These are phyloP conservation scores for Clavelina lepadiformis DNA, from an alignment of 23 tunicate genomes.

Conservation along the genomic window DNA sequence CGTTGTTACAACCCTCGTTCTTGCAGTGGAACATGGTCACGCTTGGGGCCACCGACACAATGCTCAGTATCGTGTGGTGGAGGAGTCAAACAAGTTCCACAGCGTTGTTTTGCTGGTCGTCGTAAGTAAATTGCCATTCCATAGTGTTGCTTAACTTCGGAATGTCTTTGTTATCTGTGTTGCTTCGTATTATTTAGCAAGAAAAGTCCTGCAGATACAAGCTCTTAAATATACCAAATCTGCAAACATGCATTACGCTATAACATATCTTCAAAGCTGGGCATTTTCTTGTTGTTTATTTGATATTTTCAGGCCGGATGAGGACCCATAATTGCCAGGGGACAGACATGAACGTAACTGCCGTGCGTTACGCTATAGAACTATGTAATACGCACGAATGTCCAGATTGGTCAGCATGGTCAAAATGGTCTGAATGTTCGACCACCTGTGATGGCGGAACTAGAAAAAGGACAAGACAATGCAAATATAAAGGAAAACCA, in stretches of 20 bases:
- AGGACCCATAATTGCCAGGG: neutral
- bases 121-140: no score
- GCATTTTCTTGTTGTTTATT: no score
- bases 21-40: neutral
- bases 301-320: no score
- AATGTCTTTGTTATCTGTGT: no score
- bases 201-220: no score
- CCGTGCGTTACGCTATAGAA: slow-evolving; percentile 1
- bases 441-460: slow-evolving; percentile 4
- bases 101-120: no score
- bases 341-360: neutral
- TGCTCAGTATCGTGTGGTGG: neutral
- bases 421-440: neutral
- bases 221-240: no score
- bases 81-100: neutral
- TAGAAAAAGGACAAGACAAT: neutral
- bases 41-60: neutral
- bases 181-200: no score
- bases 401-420: slow-evolving; percentile 4
- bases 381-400: neutral
- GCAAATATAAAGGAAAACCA: neutral
- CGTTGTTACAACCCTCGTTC: neutral
- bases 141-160: no score
- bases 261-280: no score
- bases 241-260: no score